Base-by-base conservation (phyloP, 2,888 invertebrate species). In the Cosmia trapezina region DNA sequence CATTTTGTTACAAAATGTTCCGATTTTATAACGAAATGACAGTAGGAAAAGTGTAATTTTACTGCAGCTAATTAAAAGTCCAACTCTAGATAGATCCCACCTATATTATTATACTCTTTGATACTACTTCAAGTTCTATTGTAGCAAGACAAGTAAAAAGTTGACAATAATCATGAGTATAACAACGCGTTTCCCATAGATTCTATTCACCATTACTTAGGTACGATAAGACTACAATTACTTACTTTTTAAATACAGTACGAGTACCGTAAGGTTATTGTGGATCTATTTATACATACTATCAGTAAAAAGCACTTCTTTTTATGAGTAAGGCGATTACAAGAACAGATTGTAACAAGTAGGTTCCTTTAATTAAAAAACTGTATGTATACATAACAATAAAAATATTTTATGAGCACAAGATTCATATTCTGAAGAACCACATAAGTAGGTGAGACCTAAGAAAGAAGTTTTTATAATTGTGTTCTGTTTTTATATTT, bases 201-300 rank as follows among this genome's bases (percentile, higher is more conserved):
- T 68, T 53, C 11, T 70, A 61, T 70, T 51, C 80, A 56, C n/a
- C 41, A 22, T 47, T 12, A 51, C 53, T 49, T 56, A n/a, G n/a
- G n/a, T n/a, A 51, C 49, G 68, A 83, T 79, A 79, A 79, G 12
- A 64, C 19, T 11, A 47, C 73, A 68, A 78, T 78, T 70, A 67
- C 54, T 47, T 45, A 47, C 37, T 56, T 79, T 80, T 83, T 53
- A 14, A 54, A 28, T n/a, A 45, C n/a, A 33, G 49, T 56, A 49
- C 49, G 57, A 41, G 28, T 59, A 56, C 78, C 67, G 64, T 74
- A 57, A 61, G 33, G 5, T 80, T 49, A 64, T 59, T 65, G 60
- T 53, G 53, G 12, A 53, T 56, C 45, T 72, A 57, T 65, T 59
- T 69, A 45, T 45, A 41, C 41, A 41, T 41, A 41, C 1, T 41